Evolutionary conservation across 2,113 vertebrate genomes (phyloP).

Genomic region (Elachura formosa): DNA sequence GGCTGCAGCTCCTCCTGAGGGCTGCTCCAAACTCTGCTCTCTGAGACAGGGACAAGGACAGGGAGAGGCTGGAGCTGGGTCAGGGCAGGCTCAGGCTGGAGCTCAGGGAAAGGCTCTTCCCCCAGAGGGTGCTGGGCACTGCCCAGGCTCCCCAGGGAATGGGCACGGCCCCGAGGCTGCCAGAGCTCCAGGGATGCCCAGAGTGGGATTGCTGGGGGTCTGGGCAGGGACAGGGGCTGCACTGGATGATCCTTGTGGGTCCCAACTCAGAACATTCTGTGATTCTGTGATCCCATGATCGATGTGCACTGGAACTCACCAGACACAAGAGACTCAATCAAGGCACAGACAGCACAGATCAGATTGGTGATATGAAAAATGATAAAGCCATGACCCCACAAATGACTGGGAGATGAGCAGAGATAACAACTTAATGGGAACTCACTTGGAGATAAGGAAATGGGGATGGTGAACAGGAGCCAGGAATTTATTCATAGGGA

Average conservation of each 20-base stretch:
- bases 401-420: neutral
- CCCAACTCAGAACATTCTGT: neutral
- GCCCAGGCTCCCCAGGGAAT: neutral
- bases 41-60: neutral
- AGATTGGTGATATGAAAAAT: neutral
- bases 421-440: neutral
- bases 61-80: neutral
- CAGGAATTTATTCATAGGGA: neutral
- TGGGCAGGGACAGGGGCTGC: neutral
- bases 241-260: accelerated
- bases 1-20: neutral
- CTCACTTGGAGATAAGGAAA: neutral
- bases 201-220: neutral
- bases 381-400: neutral
- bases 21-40: neutral
- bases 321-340: neutral
- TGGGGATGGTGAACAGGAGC: neutral
- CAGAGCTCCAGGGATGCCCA: neutral
- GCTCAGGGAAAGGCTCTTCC: neutral
- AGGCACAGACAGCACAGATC: neutral
- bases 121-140: neutral
- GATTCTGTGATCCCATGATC: neutral
- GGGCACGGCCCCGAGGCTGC: neutral
- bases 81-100: neutral
- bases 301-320: accelerated